Base-by-base conservation (phyloP, 1,140 invertebrate species). In the Brachionus rotundiformis region DNA sequence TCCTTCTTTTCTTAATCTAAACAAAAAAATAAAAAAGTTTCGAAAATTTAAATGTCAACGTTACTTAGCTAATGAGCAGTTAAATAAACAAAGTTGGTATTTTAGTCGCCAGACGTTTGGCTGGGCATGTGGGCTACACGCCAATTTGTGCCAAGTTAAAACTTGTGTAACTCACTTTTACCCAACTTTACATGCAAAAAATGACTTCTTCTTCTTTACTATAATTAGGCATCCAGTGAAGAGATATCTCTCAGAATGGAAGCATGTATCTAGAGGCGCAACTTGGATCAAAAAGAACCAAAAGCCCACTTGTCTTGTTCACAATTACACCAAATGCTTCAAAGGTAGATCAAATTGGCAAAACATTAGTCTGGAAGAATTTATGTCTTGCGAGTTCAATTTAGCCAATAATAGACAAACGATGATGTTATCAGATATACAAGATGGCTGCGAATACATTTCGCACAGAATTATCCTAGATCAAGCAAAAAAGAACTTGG, bases 31-130 rank as follows among this genome's bases (percentile, higher is more conserved):
- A 63, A 63, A 63, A 63, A 29, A 63, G 10, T 33, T 63, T 13
- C 25, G 61, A 16, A 29, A 29, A 33, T 29, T 29, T 29, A 29
- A 29, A 63, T 29, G 61, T 7, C 25, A 29, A 16, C 25, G 61
- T 4, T 13, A 1, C 3, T 8, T 8, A 63, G 11, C 25, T 16
- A 63, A 63, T 5, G 29, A 29, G n/a, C n/a, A n/a, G n/a, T n/a
- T n/a, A n/a, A 86, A 85, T 47, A 84, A 85, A 25, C 85, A 84
- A 5, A 82, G 85, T 6, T 99, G 97, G 97, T 90, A 99, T 65
- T 98, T 99, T 88, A 98, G 95, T 86, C 91, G 97, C 84, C 98
- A 98, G 88, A 97, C 96, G 7, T 98, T 95, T n/a, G 97, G 97
- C 63, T 99, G 97, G 97, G 94, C 94, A 85, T 99, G 97, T 90